Conservation (phyloP, 2,797 vertebrate genomes). For the Etheostoma perlongum region DNA sequence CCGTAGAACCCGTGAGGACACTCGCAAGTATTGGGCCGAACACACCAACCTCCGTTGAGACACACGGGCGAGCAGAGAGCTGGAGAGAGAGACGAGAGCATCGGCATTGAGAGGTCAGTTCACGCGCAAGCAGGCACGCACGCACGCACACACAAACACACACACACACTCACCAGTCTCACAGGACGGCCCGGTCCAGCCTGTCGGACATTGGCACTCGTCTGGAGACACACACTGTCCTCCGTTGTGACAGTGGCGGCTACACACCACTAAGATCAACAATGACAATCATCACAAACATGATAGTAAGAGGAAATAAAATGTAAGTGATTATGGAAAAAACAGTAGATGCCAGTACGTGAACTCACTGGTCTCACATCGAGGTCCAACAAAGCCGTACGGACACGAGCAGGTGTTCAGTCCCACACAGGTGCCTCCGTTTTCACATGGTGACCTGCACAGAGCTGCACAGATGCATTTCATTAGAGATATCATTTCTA, state of each 20-base stretch:
- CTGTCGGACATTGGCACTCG: slow-evolving; percentile 80
- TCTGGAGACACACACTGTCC: slow-evolving; percentile 85
- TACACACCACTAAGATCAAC: slow-evolving; percentile 84
- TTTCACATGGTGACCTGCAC: slow-evolving; percentile 83
- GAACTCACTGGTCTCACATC: slow-evolving; percentile 85
- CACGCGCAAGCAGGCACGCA: slow-evolving; percentile 4
- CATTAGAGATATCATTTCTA: not conserved
- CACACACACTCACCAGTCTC: slow-evolving; percentile 81
- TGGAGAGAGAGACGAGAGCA: slow-evolving; percentile 44
- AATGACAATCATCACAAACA: not conserved
- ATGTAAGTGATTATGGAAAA: no score
- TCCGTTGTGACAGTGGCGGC: slow-evolving; percentile 86
- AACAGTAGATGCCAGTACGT: no score
- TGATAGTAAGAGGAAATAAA: no score
- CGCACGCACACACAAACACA: not conserved
- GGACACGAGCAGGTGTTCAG: slow-evolving; percentile 87
- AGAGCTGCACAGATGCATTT: slow-evolving; percentile 53
- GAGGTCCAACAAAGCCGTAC: slow-evolving; percentile 87
- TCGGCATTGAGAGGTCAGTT: not conserved
- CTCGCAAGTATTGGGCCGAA: slow-evolving; percentile 76
- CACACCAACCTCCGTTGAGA: slow-evolving; percentile 86
- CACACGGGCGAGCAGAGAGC: slow-evolving; percentile 87
- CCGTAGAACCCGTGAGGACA: slow-evolving; percentile 88
- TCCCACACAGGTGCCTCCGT: slow-evolving; percentile 85
- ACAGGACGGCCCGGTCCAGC: slow-evolving; percentile 87